A percentile compares a stretch with the other conserved stretches of the same genome.
These are phyloP conservation scores for Ciconia nigra DNA, from an alignment of 2,797 vertebrate genomes.

Conservation along the genomic window DNA sequence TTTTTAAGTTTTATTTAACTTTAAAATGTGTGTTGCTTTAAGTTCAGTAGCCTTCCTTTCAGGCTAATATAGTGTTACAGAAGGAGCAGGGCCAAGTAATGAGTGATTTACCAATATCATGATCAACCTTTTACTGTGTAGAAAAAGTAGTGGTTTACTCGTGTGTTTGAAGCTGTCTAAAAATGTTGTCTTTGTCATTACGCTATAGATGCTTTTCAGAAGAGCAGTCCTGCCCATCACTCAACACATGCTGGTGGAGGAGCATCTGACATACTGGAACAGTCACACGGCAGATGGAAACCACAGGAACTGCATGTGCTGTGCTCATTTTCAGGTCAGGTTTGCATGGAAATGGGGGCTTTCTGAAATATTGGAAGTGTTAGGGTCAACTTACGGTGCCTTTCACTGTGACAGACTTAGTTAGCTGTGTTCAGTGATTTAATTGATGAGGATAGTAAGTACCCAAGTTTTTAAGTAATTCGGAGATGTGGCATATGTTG, in stretches of 20 bases:
- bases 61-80: fast-evolving
- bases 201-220: neutral
- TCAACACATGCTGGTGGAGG: fast-evolving
- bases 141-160: fast-evolving
- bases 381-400: neutral
- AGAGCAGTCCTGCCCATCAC: fast-evolving
- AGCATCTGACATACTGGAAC: neutral
- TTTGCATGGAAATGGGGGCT: neutral
- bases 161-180: fast-evolving
- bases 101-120: fast-evolving
- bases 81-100: neutral
- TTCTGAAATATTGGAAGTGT: neutral
- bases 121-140: fast-evolving
- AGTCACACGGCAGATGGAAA: neutral
- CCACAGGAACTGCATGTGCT: fast-evolving
- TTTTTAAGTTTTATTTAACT: neutral
- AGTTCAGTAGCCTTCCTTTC: no score
- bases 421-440: neutral
- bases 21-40: fast-evolving
- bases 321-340: fast-evolving
- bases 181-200: neutral
- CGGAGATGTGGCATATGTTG: neutral
- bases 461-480: neutral
- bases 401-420: neutral
- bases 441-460: neutral